Conservation (phyloP, 1,140 invertebrate species). For the Ooceraea biroi region DNA sequence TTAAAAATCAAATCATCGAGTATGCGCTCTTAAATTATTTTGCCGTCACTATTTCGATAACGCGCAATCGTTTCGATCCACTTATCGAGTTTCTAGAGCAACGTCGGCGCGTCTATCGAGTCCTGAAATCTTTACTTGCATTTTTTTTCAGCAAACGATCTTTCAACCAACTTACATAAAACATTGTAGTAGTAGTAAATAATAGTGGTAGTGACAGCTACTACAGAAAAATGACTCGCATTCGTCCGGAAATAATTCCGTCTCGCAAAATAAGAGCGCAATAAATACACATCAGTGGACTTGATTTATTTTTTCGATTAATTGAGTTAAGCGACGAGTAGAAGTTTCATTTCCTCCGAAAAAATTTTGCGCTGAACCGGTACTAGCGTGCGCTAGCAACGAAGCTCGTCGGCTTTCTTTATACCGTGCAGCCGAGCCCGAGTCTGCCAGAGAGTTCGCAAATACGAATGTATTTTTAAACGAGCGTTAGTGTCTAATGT, state of each 20-base stretch:
- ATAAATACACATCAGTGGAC: conserved; percentile 40
- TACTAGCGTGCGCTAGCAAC: conserved; percentile 4
- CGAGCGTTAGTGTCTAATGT: conserved; percentile 81
- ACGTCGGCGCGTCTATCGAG: not conserved
- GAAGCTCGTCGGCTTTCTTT: conserved; percentile 58
- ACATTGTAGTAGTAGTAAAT: not conserved
- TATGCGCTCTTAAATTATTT: conserved; percentile 55
- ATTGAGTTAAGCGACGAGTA: conserved; percentile 57
- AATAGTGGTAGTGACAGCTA: not conserved
- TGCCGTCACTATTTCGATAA: conserved; percentile 38
- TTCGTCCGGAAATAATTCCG: not conserved
- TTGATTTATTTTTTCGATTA: conserved; percentile 58
- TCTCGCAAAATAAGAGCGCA: conserved; percentile 24
- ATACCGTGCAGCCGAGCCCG: conserved; percentile 53
- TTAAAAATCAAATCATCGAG: conserved; percentile 60
- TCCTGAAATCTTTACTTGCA: not conserved
- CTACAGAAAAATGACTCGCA: conserved; percentile 8
- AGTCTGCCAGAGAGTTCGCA: conserved; percentile 66
- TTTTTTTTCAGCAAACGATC: too few species aligned
- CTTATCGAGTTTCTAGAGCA: conserved; percentile 8
- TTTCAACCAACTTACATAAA: too few species aligned
- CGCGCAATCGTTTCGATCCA: not conserved
- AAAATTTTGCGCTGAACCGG: conserved; percentile 51
- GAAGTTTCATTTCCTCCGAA: conserved; percentile 58
- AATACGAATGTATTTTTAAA: conserved; percentile 77